These are phyloP conservation scores for Sesamia inferens DNA, from an alignment of 2,888 invertebrate genomes.

Conservation along the genomic window DNA sequence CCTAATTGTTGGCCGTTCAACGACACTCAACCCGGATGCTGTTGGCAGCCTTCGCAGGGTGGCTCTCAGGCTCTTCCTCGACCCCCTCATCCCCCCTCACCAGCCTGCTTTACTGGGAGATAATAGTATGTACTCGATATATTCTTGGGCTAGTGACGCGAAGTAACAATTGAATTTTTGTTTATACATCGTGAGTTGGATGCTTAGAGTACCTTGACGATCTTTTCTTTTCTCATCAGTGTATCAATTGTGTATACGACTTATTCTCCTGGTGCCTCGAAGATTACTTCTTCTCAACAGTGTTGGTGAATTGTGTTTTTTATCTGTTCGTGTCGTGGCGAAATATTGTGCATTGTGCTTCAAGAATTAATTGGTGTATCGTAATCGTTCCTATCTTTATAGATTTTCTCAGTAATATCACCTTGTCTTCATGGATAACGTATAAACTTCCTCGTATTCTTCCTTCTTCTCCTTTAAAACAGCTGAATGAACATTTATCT, in stretches of 20 bases:
- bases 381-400: not conserved
- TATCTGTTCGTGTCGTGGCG: not conserved
- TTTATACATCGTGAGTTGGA: constrained; percentile 16
- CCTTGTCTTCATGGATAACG: not conserved
- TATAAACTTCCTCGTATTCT: not conserved
- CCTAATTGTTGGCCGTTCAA: constrained; percentile 86
- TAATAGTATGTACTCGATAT: constrained; percentile 69
- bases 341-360: constrained; percentile 10
- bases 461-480: constrained; percentile 10
- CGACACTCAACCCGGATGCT: constrained; percentile 84
- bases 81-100: constrained; percentile 51
- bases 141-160: constrained; percentile 49
- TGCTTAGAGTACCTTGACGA: not conserved
- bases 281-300: not conserved
- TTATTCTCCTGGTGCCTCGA: not conserved
- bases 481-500: not conserved
- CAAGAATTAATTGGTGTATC: not conserved
- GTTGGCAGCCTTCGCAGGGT: constrained; percentile 75
- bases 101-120: constrained; percentile 64
- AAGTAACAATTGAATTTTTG: constrained; percentile 32
- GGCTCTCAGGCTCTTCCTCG: constrained; percentile 62
- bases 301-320: constrained; percentile 12
- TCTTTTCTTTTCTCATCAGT: not conserved
- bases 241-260: constrained; percentile 8
- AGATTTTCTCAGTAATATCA: not conserved